Evolutionary conservation across 2,797 vertebrate genomes (phyloP).

Genomic region (Erethizon dorsatum): DNA sequence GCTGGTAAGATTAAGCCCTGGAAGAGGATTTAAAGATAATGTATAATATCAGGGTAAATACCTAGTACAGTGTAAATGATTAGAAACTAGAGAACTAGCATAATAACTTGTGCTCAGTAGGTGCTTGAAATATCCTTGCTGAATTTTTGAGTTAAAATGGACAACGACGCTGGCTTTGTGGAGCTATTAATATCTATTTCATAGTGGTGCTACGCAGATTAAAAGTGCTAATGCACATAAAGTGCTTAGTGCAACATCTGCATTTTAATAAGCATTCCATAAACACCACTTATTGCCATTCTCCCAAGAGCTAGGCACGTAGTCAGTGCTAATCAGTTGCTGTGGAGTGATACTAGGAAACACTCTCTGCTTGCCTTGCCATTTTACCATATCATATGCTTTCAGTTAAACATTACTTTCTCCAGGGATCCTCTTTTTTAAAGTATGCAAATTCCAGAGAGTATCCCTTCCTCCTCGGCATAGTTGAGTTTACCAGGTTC

Average conservation of each 20-base stretch:
- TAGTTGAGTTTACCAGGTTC: conserved; percentile 35
- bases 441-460: not conserved
- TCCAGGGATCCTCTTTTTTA: not conserved
- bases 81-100: not conserved
- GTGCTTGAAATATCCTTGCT: not conserved
- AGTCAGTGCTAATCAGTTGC: not conserved
- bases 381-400: not conserved
- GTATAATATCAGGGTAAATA: not conserved
- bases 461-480: not conserved
- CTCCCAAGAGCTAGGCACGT: not conserved
- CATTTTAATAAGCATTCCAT: conserved; percentile 31
- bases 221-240: conserved; percentile 2
- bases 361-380: not conserved
- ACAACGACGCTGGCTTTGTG: not conserved
- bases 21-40: conserved; percentile 31
- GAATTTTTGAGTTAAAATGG: conserved; percentile 47
- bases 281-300: conserved; percentile 23
- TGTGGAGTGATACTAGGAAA: not conserved
- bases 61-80: not conserved
- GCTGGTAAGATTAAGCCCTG: not conserved
- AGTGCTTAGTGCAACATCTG: not conserved
- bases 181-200: not conserved
- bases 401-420: conserved; percentile 25
- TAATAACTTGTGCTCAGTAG: not conserved
- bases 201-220: not conserved